Base-by-base conservation (phyloP, 2,113 vertebrate genomes). In the Laticauda laticaudata region DNA sequence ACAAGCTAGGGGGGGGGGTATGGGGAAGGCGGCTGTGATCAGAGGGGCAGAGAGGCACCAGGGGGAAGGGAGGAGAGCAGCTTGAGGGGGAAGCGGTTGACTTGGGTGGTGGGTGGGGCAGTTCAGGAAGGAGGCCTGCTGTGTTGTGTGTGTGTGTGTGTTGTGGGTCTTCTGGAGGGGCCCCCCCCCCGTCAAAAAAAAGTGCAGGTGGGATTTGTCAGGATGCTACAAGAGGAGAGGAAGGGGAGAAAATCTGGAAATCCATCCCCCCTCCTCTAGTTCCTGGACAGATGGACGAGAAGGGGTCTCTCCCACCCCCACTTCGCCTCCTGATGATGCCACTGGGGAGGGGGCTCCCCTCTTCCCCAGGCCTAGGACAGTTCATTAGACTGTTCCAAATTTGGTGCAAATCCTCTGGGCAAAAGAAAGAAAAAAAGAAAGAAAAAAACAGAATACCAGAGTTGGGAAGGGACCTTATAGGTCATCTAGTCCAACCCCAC, bases 311-410 rank as follows among this genome's bases (percentile, higher is more conserved):
- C 4, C 29, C 12, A 1, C 48, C 48, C 48, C 48, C 48, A 0
- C 48, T 48, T 48, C 4, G 26, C 26, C 61, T n/a, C 1, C 0
- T n/a, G 69, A 18, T 7, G 15, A 75, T 14, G 29, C 64, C 29
- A 5, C 1, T 3, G 69, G 69, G n/a, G n/a, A 2, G 4, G n/a
- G n/a, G 64, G 11, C 4, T 5, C n/a, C n/a, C 2, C 5, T 34
- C 5, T 15, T 4, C 3, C 61, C 11, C 10, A 29, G 59, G 59
- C 61, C 61, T 5, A n/a, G 61, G 4, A 29, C 26, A 75, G 29
- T 14, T 6, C n/a, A 2, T 34, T 75, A 6, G 64, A 4, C 12
- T 5, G 0, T n/a, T n/a, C 0, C 1, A 6, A 8, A 2, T n/a
- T 15, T 29, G 29, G 64, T 75, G 64, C 29, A 75, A n/a, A 75